Conservation (phyloP, 2,113 vertebrate genomes). For the Anoplopoma fimbria region DNA sequence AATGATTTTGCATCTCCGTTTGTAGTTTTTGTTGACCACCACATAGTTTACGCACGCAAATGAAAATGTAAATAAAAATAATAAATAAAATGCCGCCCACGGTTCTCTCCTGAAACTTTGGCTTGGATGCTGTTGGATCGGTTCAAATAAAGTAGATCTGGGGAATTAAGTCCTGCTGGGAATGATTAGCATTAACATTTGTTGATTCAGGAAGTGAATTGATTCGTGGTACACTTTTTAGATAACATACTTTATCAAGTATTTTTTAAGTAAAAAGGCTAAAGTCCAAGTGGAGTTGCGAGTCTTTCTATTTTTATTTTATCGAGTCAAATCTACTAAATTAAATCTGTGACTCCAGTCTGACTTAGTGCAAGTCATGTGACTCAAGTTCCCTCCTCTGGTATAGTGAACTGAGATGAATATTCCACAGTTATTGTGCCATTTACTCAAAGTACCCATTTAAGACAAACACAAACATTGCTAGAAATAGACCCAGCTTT, state of each 20-base stretch:
- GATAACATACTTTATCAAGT: not conserved
- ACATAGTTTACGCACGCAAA: not conserved
- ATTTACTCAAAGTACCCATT: not conserved
- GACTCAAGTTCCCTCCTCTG: not conserved
- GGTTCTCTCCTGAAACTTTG: not conserved
- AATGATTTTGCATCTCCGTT: not conserved
- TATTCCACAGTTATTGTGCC: not conserved
- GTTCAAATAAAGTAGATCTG: not conserved
- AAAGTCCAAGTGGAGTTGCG: no score
- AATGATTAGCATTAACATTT: not conserved
- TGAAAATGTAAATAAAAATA: not conserved
- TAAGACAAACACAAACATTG: not conserved
- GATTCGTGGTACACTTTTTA: not conserved
- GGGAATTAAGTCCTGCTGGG: not conserved
- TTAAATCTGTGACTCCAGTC: not conserved
- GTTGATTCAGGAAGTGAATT: not conserved
- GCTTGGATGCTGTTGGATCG: not conserved
- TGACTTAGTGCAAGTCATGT: no score
- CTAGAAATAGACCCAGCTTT: not conserved
- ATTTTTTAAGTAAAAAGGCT: not conserved
- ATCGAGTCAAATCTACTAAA: not conserved
- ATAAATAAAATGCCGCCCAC: not conserved
- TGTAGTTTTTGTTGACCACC: not conserved
- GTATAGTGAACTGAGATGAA: not conserved
- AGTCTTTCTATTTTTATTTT: not conserved